phyloP scores from a whole-genome alignment of 2,888 invertebrate genomes.

The Dicyrtoma fusca region DNA sequence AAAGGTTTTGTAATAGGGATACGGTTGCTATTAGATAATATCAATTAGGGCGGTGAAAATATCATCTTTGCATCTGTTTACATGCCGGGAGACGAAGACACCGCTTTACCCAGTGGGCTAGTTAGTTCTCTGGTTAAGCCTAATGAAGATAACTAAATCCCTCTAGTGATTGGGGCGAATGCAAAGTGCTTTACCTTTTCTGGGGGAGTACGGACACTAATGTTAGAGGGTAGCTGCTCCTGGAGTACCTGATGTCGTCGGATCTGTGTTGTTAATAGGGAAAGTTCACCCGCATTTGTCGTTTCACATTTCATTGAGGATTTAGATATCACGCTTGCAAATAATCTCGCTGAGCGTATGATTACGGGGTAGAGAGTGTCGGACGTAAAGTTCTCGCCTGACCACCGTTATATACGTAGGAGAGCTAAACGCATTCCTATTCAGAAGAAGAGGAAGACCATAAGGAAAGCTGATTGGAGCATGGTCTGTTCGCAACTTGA shows the following conservation, averaged over 20 bases:
- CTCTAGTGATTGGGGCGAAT: conserved; percentile 26
- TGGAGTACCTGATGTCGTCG: background rate
- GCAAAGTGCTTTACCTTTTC: conserved; percentile 19
- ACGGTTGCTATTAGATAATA: background rate
- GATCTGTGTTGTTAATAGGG: background rate
- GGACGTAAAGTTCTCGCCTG: conserved; percentile 30
- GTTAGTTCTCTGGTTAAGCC: background rate
- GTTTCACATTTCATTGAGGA: conserved; percentile 7
- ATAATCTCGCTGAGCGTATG: background rate
- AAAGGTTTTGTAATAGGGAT: background rate
- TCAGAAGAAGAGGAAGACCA: conserved; percentile 17
- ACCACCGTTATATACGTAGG: conserved; percentile 37
- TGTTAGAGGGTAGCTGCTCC: background rate
- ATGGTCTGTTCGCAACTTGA: too few relatives aligned
- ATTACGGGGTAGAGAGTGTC: conserved; percentile 40
- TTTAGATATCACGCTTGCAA: conserved; percentile 15
- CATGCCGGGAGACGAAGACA: background rate
- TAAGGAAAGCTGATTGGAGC: conserved; percentile 12
- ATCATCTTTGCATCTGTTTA: conserved; percentile 14
- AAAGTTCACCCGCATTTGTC: conserved; percentile 7
- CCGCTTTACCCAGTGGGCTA: background rate
- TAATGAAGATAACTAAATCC: background rate
- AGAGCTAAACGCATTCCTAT: background rate
- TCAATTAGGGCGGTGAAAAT: background rate
- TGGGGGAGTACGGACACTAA: conserved; percentile 31